Evolutionary conservation across 2,113 vertebrate genomes (phyloP), one percentile per base, ranked within the genome.

Genomic region (Sigmodon hispidus): DNA sequence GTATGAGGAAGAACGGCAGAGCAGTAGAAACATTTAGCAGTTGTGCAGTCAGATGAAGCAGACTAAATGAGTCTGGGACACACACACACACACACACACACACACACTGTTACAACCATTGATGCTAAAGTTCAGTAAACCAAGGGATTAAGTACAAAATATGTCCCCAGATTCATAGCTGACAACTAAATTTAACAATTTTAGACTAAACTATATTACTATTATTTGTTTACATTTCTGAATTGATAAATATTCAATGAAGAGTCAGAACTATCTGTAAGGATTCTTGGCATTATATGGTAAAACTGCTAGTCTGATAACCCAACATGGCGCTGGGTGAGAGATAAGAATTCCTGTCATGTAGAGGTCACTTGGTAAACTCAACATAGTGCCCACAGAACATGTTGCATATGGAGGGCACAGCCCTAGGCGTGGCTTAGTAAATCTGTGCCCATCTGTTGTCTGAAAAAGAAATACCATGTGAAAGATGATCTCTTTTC

Each of bases 241-340:
- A 72, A 63, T 79, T 63, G 67, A 48, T n/a, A 34, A 43, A 7
- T 5, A 81, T 40, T 86, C 89, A 24, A 13, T 61, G 73, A 81
- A 73, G 94, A 90, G 4, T 86, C 29, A 89, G 21, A 96, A 91
- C 75, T 50, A 55, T 17, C 52, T n/a, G n/a, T n/a, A n/a, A n/a
- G n/a, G n/a, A n/a, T n/a, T n/a, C n/a, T n/a, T n/a, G n/a, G n/a
- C n/a, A n/a, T n/a, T n/a, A n/a, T n/a, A n/a, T n/a, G n/a, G n/a
- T n/a, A n/a, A n/a, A n/a, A n/a, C n/a, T n/a, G n/a, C n/a, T n/a
- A n/a, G n/a, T n/a, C n/a, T n/a, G n/a, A n/a, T n/a, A n/a, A n/a
- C n/a, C n/a, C n/a, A n/a, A n/a, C n/a, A n/a, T n/a, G n/a, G n/a
- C n/a, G n/a, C n/a, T n/a, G n/a, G n/a, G n/a, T n/a, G n/a, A n/a